Evolutionary conservation across 1,140 invertebrate species (phyloP).

Genomic region (Ceratosolen solmsi): DNA sequence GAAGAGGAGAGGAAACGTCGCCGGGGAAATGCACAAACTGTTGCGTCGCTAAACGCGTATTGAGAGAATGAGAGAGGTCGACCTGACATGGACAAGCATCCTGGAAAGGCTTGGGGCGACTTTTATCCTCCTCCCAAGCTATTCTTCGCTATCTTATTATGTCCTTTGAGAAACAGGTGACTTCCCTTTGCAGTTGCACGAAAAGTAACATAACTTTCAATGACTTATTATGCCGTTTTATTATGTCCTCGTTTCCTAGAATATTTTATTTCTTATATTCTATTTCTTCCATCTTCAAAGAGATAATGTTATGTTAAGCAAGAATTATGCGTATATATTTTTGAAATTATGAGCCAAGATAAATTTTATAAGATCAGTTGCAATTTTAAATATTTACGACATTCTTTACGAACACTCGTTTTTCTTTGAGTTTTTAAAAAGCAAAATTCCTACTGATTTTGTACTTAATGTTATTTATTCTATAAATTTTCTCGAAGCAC

Average conservation of each 20-base stretch:
- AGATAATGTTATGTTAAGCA: background rate
- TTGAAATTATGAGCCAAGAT: background rate
- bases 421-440: background rate
- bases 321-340: background rate
- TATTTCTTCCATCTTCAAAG: background rate
- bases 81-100: background rate
- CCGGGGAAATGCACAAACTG: no score
- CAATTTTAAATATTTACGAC: background rate
- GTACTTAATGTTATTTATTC: background rate
- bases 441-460: background rate
- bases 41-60: no score
- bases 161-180: no score
- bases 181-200: no score
- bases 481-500: background rate
- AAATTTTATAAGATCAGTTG: background rate
- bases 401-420: background rate
- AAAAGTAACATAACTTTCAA: no score
- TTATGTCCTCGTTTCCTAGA: no score
- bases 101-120: background rate
- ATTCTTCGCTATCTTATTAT: no score
- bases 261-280: no score
- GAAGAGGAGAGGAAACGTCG: no score
- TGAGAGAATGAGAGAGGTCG: background rate
- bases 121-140: slow-evolving; percentile 11
- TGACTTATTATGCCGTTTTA: no score